Conservation (phyloP, 2,113 vertebrate genomes). For the Arothron firmamentum region DNA sequence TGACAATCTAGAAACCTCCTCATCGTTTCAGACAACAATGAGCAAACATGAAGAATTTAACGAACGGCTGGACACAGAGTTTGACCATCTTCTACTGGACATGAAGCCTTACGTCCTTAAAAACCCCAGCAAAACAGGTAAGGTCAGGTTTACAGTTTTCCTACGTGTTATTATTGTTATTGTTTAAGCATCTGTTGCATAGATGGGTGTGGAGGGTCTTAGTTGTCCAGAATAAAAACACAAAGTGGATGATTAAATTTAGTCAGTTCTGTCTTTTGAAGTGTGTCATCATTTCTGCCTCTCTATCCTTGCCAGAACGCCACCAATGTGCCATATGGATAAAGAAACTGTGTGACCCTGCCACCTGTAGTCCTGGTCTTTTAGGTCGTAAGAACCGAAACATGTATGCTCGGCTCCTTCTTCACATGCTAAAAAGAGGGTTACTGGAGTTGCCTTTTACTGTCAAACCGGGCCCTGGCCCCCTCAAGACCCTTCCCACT, state of each 20-base stretch:
- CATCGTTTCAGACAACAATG: slow-evolving; percentile 62
- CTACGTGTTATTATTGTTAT: no score
- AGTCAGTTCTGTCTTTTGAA: neutral
- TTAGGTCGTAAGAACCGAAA: slow-evolving; percentile 85
- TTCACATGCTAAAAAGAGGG: slow-evolving; percentile 88
- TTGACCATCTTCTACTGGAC: slow-evolving; percentile 85
- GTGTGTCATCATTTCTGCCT: neutral
- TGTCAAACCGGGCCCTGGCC: slow-evolving; percentile 81
- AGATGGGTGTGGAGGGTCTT: neutral
- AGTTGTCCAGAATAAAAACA: no score
- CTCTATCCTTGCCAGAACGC: slow-evolving; percentile 71
- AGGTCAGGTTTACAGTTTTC: slow-evolving; percentile 16
- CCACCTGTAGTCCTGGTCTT: slow-evolving; percentile 73
- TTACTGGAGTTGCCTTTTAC: slow-evolving; percentile 84
- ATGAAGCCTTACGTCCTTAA: slow-evolving; percentile 91
- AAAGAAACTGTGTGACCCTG: slow-evolving; percentile 88
- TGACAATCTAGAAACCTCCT: neutral
- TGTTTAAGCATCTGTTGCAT: neutral
- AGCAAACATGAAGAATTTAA: slow-evolving; percentile 75
- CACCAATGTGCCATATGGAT: slow-evolving; percentile 89
- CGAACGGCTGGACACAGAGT: slow-evolving; percentile 84
- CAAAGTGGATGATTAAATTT: neutral
- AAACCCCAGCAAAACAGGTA: slow-evolving; percentile 81
- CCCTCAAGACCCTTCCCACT: slow-evolving; percentile 80
- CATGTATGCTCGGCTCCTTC: slow-evolving; percentile 81